Evolutionary conservation across 2,888 invertebrate genomes (phyloP).

Genomic region (Sturmia bella): DNA sequence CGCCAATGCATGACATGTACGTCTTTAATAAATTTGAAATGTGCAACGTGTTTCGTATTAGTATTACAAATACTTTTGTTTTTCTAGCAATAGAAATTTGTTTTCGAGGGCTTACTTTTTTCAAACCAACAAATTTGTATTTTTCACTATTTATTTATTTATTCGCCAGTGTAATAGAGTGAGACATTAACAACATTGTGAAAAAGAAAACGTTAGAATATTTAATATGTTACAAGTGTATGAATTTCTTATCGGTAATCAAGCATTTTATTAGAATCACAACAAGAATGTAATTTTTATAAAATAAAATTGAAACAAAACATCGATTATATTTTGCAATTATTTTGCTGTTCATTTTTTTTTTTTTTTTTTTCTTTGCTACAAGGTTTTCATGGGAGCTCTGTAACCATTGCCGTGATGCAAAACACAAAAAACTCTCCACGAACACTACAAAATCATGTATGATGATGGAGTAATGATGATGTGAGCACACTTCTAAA

Average conservation of each 20-base stretch:
- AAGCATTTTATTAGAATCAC: slow-evolving; percentile 61
- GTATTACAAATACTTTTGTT: slow-evolving; percentile 34
- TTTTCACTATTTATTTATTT: slow-evolving; percentile 16
- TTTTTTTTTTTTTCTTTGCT: background rate
- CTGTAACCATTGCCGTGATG: slow-evolving; percentile 25
- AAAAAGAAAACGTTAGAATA: slow-evolving; percentile 40
- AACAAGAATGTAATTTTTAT: slow-evolving; percentile 36
- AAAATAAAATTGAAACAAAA: slow-evolving; percentile 43
- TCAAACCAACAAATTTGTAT: slow-evolving; percentile 14
- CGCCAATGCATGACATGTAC: slow-evolving; percentile 67
- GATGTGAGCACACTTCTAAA: slow-evolving; percentile 43
- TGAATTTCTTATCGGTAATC: slow-evolving; percentile 65
- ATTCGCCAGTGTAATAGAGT: slow-evolving; percentile 12
- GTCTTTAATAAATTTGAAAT: slow-evolving; percentile 67
- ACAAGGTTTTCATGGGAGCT: background rate
- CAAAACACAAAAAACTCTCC: slow-evolving; percentile 5
- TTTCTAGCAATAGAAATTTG: slow-evolving; percentile 11
- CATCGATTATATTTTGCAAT: slow-evolving; percentile 17
- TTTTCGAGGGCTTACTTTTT: slow-evolving; percentile 29
- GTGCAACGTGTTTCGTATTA: slow-evolving; percentile 67
- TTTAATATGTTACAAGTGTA: slow-evolving; percentile 19
- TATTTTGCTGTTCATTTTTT: slow-evolving; percentile 28
- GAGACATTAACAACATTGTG: slow-evolving; percentile 60
- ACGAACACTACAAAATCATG: slow-evolving; percentile 5
- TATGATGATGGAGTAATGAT: slow-evolving; percentile 15